Evolutionary conservation across 2,888 invertebrate species (phyloP).

Genomic region (Anodontia alba): DNA sequence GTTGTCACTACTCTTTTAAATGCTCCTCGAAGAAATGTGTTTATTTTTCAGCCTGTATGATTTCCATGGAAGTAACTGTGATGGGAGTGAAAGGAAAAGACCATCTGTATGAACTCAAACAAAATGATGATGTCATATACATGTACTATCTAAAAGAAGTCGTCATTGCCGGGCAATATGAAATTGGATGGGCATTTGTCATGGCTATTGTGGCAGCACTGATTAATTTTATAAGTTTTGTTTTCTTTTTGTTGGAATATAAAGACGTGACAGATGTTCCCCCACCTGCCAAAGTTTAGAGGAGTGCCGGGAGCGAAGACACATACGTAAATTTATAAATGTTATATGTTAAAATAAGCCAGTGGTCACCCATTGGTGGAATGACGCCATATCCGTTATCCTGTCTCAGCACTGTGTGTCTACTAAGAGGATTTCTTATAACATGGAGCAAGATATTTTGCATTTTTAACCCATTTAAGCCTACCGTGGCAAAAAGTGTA

Average conservation of each 20-base stretch:
- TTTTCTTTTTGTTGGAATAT: constrained; percentile 59
- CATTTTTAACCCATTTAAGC: no score
- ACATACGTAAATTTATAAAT: no score
- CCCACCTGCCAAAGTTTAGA: constrained; percentile 54
- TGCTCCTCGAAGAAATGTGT: no score
- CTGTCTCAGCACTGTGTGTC: no score
- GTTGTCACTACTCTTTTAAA: no score
- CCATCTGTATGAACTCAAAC: constrained; percentile 49
- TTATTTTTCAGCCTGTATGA: constrained; percentile 59
- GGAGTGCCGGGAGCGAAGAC: no score
- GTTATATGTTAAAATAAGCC: no score
- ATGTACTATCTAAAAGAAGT: constrained; percentile 46
- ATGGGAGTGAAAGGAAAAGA: constrained; percentile 61
- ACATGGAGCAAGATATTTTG: no score
- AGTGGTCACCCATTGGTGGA: no score
- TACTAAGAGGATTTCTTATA: no score
- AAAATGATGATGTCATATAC: constrained; percentile 45
- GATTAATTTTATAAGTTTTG: constrained; percentile 56
- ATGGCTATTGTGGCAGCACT: constrained; percentile 56
- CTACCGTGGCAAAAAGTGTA: no score
- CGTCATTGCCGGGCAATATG: constrained; percentile 54
- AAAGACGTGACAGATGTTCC: constrained; percentile 60
- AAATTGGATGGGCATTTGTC: constrained; percentile 61
- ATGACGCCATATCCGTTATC: no score
- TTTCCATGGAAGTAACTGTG: constrained; percentile 59